These are phyloP conservation scores for Ochlodes sylvanus DNA, from an alignment of 2,888 invertebrate species.

Conservation along the genomic window DNA sequence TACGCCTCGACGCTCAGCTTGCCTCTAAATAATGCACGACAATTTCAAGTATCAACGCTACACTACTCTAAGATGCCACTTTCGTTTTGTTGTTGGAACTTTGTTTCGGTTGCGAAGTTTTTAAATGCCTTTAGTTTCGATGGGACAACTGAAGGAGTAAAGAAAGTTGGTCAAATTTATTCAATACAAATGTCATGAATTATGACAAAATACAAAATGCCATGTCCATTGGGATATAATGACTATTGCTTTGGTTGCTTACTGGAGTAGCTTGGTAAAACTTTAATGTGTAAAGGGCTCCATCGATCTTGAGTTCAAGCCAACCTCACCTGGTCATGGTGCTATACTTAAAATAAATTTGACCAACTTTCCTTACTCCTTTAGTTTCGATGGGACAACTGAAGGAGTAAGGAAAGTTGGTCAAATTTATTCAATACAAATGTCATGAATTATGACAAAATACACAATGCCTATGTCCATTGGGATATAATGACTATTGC, in stretches of 20 bases:
- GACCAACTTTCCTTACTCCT: too few relatives aligned
- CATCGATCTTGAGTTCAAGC: too few relatives aligned
- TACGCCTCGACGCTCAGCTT: conserved; percentile 30
- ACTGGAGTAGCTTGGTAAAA: too few relatives aligned
- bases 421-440: neutral
- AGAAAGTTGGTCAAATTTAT: neutral
- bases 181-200: neutral
- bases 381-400: conserved; percentile 17
- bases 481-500: too few relatives aligned
- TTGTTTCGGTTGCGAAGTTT: conserved; percentile 30
- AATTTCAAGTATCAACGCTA: conserved; percentile 33
- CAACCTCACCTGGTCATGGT: too few relatives aligned
- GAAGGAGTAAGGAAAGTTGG: neutral
- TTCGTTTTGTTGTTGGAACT: conserved; percentile 27
- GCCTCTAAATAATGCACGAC: conserved; percentile 32
- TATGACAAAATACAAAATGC: neutral
- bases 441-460: neutral
- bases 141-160: conserved; percentile 11
- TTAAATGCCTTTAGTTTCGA: conserved; percentile 20
- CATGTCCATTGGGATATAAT: too few relatives aligned
- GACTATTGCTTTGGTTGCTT: too few relatives aligned
- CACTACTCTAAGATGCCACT: conserved; percentile 17
- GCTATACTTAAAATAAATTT: too few relatives aligned
- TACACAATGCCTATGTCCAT: too few relatives aligned
- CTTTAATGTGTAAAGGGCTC: too few relatives aligned